Conservation (phyloP, 2,797 vertebrate species). For the Clarias pachynema region DNA sequence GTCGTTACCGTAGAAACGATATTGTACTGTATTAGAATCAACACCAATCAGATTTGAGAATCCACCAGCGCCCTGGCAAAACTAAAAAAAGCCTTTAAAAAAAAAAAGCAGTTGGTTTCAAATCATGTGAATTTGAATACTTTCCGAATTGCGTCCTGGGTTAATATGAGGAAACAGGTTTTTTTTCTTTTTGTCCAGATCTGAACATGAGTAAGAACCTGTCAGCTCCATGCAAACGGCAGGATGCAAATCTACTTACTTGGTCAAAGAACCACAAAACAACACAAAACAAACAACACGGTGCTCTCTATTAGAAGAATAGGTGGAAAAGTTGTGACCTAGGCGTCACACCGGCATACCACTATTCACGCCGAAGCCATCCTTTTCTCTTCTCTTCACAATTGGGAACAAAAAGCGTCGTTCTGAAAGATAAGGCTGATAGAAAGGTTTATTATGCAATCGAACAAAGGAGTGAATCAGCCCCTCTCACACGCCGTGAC, state of each 20-base stretch:
- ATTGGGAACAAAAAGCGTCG: slow-evolving; percentile 36
- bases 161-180: neutral
- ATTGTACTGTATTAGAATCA: neutral
- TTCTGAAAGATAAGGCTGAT: slow-evolving; percentile 56
- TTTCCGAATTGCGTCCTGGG: neutral
- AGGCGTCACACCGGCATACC: slow-evolving; percentile 27
- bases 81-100: no score
- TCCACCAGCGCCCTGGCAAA: neutral
- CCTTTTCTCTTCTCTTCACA: slow-evolving; percentile 37
- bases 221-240: slow-evolving; percentile 55
- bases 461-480: slow-evolving; percentile 54
- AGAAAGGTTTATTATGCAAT: slow-evolving; percentile 59
- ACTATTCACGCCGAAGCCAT: slow-evolving; percentile 32
- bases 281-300: slow-evolving; percentile 53
- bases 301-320: slow-evolving; percentile 9
- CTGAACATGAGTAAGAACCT: slow-evolving; percentile 35
- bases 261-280: slow-evolving; percentile 51
- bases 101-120: neutral
- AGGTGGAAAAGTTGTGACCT: slow-evolving; percentile 9
- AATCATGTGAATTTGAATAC: neutral
- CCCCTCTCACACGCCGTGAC: slow-evolving; percentile 7
- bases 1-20: neutral
- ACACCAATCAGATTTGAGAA: neutral
- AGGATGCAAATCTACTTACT: slow-evolving; percentile 54
- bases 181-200: neutral